Conservation (phyloP, 2,888 invertebrate species). For the Drosophila hamatofila region DNA sequence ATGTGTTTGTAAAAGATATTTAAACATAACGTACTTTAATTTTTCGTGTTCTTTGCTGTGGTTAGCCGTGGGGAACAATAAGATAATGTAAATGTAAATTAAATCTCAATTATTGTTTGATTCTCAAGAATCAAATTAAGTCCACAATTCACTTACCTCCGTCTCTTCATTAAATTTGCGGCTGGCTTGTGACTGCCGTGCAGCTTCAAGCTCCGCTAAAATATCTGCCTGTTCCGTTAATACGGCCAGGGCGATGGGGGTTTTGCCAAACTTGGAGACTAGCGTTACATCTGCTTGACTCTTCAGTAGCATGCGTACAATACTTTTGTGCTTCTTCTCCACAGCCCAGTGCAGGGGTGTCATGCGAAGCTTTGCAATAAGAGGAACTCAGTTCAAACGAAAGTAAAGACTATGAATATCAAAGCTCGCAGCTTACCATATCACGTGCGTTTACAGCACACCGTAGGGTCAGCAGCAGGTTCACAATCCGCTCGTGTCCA, state of each 20-base stretch:
- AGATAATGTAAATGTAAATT: slow-evolving; percentile 14
- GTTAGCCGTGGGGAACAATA: slow-evolving; percentile 23
- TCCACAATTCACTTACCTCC: slow-evolving; percentile 69
- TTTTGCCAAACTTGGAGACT: slow-evolving; percentile 91
- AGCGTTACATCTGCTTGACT: slow-evolving; percentile 90
- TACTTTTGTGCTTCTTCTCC: slow-evolving; percentile 90
- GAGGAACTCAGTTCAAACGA: neutral
- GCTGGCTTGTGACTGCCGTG: slow-evolving; percentile 80
- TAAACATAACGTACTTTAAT: slow-evolving; percentile 59
- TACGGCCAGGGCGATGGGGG: slow-evolving; percentile 89
- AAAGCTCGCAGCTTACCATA: slow-evolving; percentile 87
- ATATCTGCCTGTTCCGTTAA: slow-evolving; percentile 89
- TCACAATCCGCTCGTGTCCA: slow-evolving; percentile 91
- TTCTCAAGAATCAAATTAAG: neutral
- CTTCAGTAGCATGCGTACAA: slow-evolving; percentile 89
- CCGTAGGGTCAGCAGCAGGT: slow-evolving; percentile 89
- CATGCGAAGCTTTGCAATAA: slow-evolving; percentile 89
- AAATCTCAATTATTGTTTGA: neutral
- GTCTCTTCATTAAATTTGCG: slow-evolving; percentile 81
- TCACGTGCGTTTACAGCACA: slow-evolving; percentile 91
- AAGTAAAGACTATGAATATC: neutral
- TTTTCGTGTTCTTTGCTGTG: slow-evolving; percentile 35
- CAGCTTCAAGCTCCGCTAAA: slow-evolving; percentile 87
- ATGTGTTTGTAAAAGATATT: neutral
- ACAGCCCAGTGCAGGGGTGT: slow-evolving; percentile 98